phyloP scores from a whole-genome alignment of 2,113 vertebrate species.

The Cervus canadensis region DNA sequence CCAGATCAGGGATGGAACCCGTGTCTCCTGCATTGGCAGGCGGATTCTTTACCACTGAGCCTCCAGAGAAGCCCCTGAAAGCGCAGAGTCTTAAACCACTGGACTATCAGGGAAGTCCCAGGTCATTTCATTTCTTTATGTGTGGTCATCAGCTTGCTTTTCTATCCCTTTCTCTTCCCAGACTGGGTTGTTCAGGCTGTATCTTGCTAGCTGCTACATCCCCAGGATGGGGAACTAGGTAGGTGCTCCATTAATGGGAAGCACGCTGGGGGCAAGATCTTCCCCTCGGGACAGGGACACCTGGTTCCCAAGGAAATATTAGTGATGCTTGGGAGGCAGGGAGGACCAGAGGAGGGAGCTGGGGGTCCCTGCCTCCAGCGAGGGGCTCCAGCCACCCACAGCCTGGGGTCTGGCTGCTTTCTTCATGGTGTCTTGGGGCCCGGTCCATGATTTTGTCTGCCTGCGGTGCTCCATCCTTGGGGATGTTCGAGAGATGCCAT shows the following conservation, averaged over 20 bases:
- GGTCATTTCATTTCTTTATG: background rate
- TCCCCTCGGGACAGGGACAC: background rate
- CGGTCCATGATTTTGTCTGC: background rate
- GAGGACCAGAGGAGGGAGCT: background rate
- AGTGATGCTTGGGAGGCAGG: background rate
- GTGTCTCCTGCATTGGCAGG: background rate
- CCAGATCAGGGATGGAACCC: background rate
- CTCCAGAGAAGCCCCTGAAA: background rate
- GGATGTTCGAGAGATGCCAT: background rate
- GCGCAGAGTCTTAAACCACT: background rate
- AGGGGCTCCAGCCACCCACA: background rate
- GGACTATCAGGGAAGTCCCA: background rate
- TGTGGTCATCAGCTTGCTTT: background rate
- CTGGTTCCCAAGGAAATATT: background rate
- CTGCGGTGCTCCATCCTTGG: background rate
- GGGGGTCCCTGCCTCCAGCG: background rate
- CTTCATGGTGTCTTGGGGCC: background rate
- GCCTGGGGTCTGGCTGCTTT: background rate
- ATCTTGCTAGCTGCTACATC: background rate
- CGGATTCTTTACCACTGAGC: background rate
- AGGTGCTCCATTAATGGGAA: background rate
- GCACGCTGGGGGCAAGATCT: background rate
- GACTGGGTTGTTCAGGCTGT: rapidly evolving
- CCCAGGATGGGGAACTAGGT: background rate
- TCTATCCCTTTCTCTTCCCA: background rate